Conservation (phyloP, 2,888 invertebrate genomes). For the Leptura quadrifasciata region DNA sequence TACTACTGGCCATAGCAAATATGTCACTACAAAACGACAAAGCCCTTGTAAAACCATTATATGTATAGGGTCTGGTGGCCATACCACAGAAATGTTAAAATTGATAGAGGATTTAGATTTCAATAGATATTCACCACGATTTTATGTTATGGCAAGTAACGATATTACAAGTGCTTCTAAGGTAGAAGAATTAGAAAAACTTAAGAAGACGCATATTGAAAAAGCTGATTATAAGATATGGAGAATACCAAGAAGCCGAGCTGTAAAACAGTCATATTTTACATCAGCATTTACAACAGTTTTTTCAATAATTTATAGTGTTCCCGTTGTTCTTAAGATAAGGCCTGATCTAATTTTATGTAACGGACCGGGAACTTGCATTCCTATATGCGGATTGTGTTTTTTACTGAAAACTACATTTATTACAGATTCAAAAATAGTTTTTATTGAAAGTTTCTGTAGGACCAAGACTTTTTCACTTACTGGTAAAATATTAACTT, state of each 20-base stretch:
- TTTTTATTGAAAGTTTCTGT: constrained; percentile 97
- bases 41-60: constrained; percentile 75
- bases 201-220: constrained; percentile 37
- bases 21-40: constrained; percentile 60
- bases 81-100: constrained; percentile 95
- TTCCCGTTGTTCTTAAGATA: constrained; percentile 82
- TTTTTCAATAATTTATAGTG: constrained; percentile 80
- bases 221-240: constrained; percentile 74
- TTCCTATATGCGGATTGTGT: constrained; percentile 90
- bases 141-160: constrained; percentile 86
- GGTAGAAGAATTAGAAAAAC: constrained; percentile 76
- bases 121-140: constrained; percentile 82
- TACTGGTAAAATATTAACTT: constrained; percentile 90
- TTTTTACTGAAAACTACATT: constrained; percentile 84
- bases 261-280: constrained; percentile 90
- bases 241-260: constrained; percentile 88
- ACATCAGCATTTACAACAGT: constrained; percentile 88
- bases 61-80: constrained; percentile 90
- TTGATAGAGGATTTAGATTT: constrained; percentile 80
- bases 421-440: constrained; percentile 82
- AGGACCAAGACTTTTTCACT: constrained; percentile 92
- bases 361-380: constrained; percentile 98
- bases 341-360: constrained; percentile 90
- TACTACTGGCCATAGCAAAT: constrained; percentile 68
- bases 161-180: constrained; percentile 86